Percentiles rank a stretch among this genome's conserved stretches.
Evolutionary conservation across 2,888 invertebrate genomes (phyloP).

Genomic region (Pyrocoelia pectoralis): DNA sequence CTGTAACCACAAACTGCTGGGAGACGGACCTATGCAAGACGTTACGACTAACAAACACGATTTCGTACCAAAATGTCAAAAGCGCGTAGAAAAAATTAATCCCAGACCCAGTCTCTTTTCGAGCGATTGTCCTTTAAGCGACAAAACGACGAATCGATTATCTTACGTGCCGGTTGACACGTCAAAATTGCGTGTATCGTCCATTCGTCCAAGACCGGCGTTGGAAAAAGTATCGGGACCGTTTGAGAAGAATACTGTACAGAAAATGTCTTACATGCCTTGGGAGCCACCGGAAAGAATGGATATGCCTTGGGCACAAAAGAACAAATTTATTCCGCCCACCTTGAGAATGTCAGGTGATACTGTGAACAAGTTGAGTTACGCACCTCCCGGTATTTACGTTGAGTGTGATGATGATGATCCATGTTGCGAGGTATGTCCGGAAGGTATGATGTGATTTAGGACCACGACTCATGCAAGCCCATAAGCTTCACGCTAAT

Average conservation of each 20-base stretch:
- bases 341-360: constrained; percentile 63
- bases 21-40: constrained; percentile 74
- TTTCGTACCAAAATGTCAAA: constrained; percentile 70
- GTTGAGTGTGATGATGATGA: constrained; percentile 65
- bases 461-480: constrained; percentile 7
- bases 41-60: constrained; percentile 78
- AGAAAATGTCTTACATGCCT: constrained; percentile 62
- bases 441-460: constrained; percentile 45
- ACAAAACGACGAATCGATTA: constrained; percentile 66
- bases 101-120: constrained; percentile 53
- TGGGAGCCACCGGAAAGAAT: constrained; percentile 56
- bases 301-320: constrained; percentile 60
- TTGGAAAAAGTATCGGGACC: constrained; percentile 51
- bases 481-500: constrained; percentile 54
- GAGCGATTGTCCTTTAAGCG: constrained; percentile 58
- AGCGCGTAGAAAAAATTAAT: constrained; percentile 58
- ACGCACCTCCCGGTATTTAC: constrained; percentile 67
- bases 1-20: constrained; percentile 68
- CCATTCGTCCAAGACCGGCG: constrained; percentile 50
- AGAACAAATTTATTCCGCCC: constrained; percentile 57
- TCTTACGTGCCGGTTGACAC: constrained; percentile 62
- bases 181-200: constrained; percentile 48
- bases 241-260: constrained; percentile 54
- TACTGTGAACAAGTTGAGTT: constrained; percentile 70
- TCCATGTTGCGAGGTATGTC: constrained; percentile 61